phyloP scores from a whole-genome alignment of 2,888 invertebrate species.

The Thereva nobilitata region DNA sequence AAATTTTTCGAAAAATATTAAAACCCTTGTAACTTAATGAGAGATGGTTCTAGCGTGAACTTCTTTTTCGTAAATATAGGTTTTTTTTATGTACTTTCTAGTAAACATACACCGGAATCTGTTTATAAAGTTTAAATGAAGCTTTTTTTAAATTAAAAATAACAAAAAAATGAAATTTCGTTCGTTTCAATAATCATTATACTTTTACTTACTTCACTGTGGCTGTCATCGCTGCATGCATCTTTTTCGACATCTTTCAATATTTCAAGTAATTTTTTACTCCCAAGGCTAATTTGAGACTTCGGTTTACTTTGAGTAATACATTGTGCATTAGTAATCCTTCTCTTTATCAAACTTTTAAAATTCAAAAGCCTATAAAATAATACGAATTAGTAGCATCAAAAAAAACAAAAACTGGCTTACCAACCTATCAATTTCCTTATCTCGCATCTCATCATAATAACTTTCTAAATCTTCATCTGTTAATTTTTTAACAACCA shows the following conservation, averaged over 20 bases:
- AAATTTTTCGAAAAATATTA: no score
- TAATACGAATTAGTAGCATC: not conserved
- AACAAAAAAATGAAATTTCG: no score
- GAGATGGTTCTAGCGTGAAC: no score
- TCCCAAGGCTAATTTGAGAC: constrained; percentile 40
- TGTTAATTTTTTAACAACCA: constrained; percentile 10
- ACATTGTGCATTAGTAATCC: constrained; percentile 26
- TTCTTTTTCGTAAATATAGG: no score
- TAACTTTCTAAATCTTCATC: constrained; percentile 40
- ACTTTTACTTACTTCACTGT: constrained; percentile 52
- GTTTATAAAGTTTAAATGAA: no score
- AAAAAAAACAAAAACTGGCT: not conserved
- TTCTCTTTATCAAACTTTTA: constrained; percentile 47
- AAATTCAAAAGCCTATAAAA: constrained; percentile 50
- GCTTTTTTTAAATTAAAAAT: no score
- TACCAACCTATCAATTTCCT: constrained; percentile 52
- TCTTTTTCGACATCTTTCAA: constrained; percentile 41
- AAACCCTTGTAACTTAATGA: no score
- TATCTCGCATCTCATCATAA: constrained; percentile 48
- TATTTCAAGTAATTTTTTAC: constrained; percentile 38
- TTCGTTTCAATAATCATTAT: no score
- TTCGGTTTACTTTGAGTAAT: constrained; percentile 39
- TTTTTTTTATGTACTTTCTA: no score
- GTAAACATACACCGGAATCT: no score
- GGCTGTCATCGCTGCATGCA: constrained; percentile 47